phyloP scores from a whole-genome alignment of 1,140 invertebrate genomes.

The Carcinoscorpius rotundicauda region DNA sequence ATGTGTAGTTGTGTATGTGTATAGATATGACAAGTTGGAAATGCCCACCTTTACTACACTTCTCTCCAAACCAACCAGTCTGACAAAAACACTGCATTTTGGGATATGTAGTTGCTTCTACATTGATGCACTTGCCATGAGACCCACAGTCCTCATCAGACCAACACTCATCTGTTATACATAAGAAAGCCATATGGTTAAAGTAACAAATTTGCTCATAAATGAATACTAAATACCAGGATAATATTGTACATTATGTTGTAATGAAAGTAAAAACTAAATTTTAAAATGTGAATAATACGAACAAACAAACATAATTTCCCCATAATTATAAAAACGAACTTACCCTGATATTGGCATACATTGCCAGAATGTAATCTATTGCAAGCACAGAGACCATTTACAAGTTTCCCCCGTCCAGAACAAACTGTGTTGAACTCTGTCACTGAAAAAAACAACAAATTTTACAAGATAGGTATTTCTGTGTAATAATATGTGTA shows the following conservation, averaged over 20 bases:
- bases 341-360: constrained; percentile 64
- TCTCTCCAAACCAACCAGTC: constrained; percentile 56
- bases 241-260: too few species aligned
- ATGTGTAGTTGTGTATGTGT: too few species aligned
- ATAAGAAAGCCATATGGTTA: too few species aligned
- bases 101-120: constrained; percentile 62
- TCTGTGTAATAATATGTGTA: too few species aligned
- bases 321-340: background rate
- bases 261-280: background rate
- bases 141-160: constrained; percentile 69
- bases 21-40: too few species aligned
- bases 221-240: too few species aligned
- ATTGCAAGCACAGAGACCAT: constrained; percentile 52
- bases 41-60: constrained; percentile 34
- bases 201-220: too few species aligned
- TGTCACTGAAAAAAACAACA: constrained; percentile 35
- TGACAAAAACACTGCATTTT: constrained; percentile 78
- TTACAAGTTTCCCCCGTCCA: constrained; percentile 59
- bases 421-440: constrained; percentile 67
- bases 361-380: constrained; percentile 60
- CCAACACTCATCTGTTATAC: constrained; percentile 43
- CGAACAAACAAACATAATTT: background rate
- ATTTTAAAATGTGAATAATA: background rate
- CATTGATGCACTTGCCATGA: constrained; percentile 67
- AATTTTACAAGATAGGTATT: background rate